Percentiles rank a stretch among this genome's conserved stretches.
Conservation (phyloP, 2,797 vertebrate species). For the Sebastes iracundus region DNA sequence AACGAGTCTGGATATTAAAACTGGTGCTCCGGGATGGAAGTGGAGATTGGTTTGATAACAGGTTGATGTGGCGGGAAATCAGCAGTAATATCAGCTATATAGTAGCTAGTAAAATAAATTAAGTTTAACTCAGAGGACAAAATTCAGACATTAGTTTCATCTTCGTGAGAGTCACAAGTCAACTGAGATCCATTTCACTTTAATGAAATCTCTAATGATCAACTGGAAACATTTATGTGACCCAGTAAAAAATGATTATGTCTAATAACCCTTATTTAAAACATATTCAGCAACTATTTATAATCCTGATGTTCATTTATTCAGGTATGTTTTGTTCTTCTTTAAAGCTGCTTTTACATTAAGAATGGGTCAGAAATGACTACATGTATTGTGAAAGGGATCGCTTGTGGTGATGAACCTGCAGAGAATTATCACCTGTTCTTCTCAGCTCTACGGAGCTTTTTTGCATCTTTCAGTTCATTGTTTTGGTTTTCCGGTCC, state of each 20-base stretch:
- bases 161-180: neutral
- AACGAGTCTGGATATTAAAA: constrained; percentile 38
- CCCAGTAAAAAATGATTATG: neutral
- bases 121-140: neutral
- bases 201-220: neutral
- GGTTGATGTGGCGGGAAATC: neutral
- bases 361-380: neutral
- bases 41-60: constrained; percentile 12
- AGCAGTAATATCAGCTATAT: neutral
- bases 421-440: neutral
- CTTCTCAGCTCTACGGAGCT: neutral
- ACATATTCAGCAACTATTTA: neutral
- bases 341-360: neutral
- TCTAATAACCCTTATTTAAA: neutral
- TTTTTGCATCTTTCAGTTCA: neutral
- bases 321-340: neutral
- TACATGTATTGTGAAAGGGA: neutral
- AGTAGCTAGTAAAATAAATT: neutral
- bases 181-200: neutral
- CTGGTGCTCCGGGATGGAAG: neutral
- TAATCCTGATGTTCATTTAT: neutral
- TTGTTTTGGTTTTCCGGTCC: too few species aligned
- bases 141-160: neutral
- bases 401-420: neutral
- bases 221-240: neutral